phyloP scores from a whole-genome alignment of 2,888 invertebrate genomes.

The Hylaea fasciaria region DNA sequence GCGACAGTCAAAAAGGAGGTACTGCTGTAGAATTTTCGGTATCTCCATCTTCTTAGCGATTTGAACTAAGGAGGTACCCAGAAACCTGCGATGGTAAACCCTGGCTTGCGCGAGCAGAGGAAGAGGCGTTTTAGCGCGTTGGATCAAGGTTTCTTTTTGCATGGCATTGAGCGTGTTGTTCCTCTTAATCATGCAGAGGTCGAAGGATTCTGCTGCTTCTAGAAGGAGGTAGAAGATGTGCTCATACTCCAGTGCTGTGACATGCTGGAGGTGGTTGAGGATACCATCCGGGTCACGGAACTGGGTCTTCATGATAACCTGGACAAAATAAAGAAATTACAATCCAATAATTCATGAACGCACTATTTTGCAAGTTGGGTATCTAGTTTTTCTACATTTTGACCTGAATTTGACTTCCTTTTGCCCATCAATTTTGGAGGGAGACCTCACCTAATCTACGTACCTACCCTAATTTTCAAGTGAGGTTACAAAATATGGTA shows the following conservation, averaged over 20 bases:
- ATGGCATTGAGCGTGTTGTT: conserved; percentile 87
- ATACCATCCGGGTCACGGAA: conserved; percentile 94
- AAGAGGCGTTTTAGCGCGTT: conserved; percentile 87
- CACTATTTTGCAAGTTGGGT: no score
- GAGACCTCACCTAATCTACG: no score
- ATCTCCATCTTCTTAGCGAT: conserved; percentile 61
- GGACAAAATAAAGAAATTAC: conserved; percentile 27
- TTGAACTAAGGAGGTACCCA: conserved; percentile 85
- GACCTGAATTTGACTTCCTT: no score
- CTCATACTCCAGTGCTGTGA: conserved; percentile 74
- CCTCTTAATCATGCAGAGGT: conserved; percentile 91
- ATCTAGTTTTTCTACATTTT: no score
- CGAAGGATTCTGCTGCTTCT: conserved; percentile 91
- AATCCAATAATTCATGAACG: neutral
- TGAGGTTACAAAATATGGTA: no score
- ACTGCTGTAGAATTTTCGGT: conserved; percentile 87
- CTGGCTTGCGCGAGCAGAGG: conserved; percentile 87
- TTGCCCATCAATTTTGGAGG: no score
- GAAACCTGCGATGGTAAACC: conserved; percentile 83
- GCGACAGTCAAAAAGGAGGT: conserved; percentile 88
- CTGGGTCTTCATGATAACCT: conserved; percentile 93
- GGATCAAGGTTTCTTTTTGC: conserved; percentile 87
- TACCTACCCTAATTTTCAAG: no score
- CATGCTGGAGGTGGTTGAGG: conserved; percentile 90
- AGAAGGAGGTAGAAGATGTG: conserved; percentile 87